Base-by-base conservation (phyloP, 2,888 invertebrate genomes). In the Lycophotia porphyrea region DNA sequence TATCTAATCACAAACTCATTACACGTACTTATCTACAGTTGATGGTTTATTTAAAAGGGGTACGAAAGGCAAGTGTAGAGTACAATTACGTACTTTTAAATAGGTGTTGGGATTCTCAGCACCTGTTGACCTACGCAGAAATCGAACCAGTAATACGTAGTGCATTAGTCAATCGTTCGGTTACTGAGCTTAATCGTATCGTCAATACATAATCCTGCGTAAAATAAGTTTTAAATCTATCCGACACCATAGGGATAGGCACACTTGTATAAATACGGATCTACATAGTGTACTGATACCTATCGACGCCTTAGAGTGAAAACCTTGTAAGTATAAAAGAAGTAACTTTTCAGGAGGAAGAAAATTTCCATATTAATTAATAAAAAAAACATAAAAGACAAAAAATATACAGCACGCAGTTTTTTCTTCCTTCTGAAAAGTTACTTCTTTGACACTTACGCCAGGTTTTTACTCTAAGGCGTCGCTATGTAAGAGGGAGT, bases 231-330 rank as follows among this genome's bases (percentile, higher is more conserved):
- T 60, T 21, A 15, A 31, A 61, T 27, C 11, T 24, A 49, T 64
- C 47, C 64, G 24, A 64, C 27, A 77, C 24, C 24, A 27, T 21
- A 60, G 5, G 52, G 18, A 27, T 21, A 60, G 5, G 52, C 69
- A 49, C 60, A 13, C 9, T 31, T 15, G 9, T 13, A 39, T 31
- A n/a, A n/a, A 1, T 9, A 64, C 24, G 13, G 27, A 58, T 64
- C 39, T 74, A 42, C 39, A 64, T 80, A 65, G 58, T 66, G 11
- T 31, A 34, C 68, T 34, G 15, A 47, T 55, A 34, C 21, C 15
- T 60, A 81, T n/a, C n/a, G n/a, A n/a, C n/a, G n/a, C n/a, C n/a
- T n/a, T n/a, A n/a, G n/a, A n/a, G n/a, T n/a, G n/a, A n/a, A n/a
- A n/a, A n/a, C n/a, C n/a, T n/a, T n/a, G n/a, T n/a, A n/a, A n/a